phyloP scores from a whole-genome alignment of 2,888 invertebrate genomes.

The Cephonodes hylas region DNA sequence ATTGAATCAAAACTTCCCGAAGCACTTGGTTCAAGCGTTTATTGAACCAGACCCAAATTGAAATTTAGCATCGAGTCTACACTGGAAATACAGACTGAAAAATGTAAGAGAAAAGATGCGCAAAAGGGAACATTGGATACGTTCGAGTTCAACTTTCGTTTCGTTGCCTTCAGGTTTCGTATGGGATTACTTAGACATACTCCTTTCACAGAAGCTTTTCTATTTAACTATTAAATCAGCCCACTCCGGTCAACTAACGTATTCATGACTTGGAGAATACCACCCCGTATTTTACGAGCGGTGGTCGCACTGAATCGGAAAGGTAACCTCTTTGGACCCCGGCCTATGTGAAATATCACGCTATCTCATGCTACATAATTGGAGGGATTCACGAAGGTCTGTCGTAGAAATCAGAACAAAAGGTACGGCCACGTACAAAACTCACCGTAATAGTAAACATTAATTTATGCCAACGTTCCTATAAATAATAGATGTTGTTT shows the following conservation, averaged over 20 bases:
- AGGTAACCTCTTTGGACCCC: constrained; percentile 65
- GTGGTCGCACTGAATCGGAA: constrained; percentile 68
- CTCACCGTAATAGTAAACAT: constrained; percentile 1
- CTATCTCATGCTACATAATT: constrained; percentile 58
- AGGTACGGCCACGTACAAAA: constrained; percentile 9
- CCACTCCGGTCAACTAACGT: constrained; percentile 64
- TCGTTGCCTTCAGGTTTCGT: neutral
- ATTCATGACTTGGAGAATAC: constrained; percentile 75
- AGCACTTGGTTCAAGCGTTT: neutral
- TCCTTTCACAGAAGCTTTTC: constrained; percentile 50
- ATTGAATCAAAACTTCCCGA: neutral
- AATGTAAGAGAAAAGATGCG: neutral
- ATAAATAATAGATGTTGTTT: constrained; percentile 7
- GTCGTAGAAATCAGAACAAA: constrained; percentile 7
- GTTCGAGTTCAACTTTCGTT: neutral
- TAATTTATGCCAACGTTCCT: constrained; percentile 8
- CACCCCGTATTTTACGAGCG: constrained; percentile 70
- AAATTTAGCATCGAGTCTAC: neutral
- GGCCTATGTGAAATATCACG: constrained; percentile 60
- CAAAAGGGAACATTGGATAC: neutral
- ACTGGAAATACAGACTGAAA: neutral
- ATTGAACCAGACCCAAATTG: neutral
- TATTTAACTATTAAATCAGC: constrained; percentile 75
- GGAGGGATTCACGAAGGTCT: constrained; percentile 42
- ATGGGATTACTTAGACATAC: constrained; percentile 31